A percentile compares a stretch with the other conserved stretches of the same genome.
phyloP scores from a whole-genome alignment of 2,113 vertebrate species.

The Columba livia region DNA sequence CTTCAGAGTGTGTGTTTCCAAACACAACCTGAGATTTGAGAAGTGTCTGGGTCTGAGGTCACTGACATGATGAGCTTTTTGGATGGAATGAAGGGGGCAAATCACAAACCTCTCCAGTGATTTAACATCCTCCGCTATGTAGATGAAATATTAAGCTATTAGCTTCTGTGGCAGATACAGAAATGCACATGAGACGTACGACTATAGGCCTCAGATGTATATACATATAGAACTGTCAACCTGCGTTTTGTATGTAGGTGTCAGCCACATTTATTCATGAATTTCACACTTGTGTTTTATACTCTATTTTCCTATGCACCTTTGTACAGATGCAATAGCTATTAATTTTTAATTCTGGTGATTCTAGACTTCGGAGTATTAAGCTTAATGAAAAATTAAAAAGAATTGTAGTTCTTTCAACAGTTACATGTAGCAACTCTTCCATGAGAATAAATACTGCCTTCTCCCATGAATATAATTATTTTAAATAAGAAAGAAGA shows the following conservation, averaged over 20 bases:
- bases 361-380: conserved; percentile 33
- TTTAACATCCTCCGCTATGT: conserved; percentile 57
- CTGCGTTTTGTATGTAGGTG: background rate
- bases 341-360: conserved; percentile 45
- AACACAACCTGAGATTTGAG: background rate
- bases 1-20: background rate
- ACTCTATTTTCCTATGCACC: background rate
- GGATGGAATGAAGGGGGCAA: conserved; percentile 25
- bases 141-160: conserved; percentile 73
- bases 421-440: conserved; percentile 5
- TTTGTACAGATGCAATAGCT: background rate
- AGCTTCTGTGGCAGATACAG: conserved; percentile 53
- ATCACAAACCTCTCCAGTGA: background rate
- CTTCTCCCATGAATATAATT: conserved; percentile 66
- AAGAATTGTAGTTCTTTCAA: conserved; percentile 44
- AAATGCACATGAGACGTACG: conserved; percentile 48
- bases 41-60: background rate
- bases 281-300: conserved; percentile 5
- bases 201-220: background rate
- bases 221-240: conserved; percentile 5
- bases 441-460: conserved; percentile 43
- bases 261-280: background rate
- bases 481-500: conserved; percentile 69
- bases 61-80: conserved; percentile 1
- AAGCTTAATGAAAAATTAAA: conserved; percentile 63